Conservation (phyloP, 1,140 invertebrate genomes). For the Drosophila equinoxialis region DNA sequence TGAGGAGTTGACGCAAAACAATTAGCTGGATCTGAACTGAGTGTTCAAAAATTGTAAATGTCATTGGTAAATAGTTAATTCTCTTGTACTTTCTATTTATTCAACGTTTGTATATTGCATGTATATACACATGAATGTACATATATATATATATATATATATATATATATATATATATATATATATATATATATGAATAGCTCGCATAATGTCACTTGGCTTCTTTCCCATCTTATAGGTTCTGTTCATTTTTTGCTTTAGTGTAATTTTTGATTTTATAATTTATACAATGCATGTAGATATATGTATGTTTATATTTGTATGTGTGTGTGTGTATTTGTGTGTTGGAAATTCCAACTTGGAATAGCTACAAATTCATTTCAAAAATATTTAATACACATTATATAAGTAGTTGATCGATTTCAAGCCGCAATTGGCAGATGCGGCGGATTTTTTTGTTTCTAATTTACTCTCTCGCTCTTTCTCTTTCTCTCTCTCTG, state of each 20-base stretch:
- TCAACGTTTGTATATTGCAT: constrained; percentile 21
- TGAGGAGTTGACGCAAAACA: no score
- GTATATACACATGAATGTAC: background rate
- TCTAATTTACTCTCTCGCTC: constrained; percentile 20
- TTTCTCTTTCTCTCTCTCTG: constrained; percentile 9
- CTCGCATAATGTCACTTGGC: constrained; percentile 21
- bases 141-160: background rate
- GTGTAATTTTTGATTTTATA: constrained; percentile 7
- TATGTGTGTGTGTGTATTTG: background rate
- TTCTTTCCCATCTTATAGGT: background rate
- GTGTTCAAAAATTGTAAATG: no score
- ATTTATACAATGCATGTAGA: background rate
- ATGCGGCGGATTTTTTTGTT: constrained; percentile 3
- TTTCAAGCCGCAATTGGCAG: constrained; percentile 21
- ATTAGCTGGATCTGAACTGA: no score
- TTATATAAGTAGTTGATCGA: constrained; percentile 23
- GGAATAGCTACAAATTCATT: constrained; percentile 15
- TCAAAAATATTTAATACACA: constrained; percentile 20
- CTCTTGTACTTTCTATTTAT: constrained; percentile 20
- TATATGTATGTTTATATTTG: background rate
- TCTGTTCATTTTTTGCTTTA: constrained; percentile 9
- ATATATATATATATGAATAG: background rate
- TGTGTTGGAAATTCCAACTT: background rate
- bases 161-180: background rate
- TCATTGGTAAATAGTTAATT: background rate